Base-by-base conservation (phyloP, 1,140 invertebrate species). In the Sminthurides bifidus region DNA sequence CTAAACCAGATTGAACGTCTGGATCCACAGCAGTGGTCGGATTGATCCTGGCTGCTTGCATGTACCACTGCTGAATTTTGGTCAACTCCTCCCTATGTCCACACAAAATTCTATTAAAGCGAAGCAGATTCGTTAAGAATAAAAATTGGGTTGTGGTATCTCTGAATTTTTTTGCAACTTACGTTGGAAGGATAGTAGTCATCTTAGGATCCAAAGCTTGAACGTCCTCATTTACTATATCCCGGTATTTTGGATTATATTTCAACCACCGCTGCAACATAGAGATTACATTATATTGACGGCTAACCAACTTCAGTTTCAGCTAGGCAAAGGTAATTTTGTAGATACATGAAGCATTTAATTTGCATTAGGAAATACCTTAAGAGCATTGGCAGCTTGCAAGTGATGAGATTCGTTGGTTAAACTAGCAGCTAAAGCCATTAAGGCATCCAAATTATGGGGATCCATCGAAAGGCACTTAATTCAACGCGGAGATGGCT, bases 1-100 rank as follows among this genome's bases (percentile, higher is more conserved):
- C 94, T 6, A 98, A 73, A 44, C 90, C 92, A 75, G 87, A 87
- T 72, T 98, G 93, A 14, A 98, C 82, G 73, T 95, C 89, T n/a
- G 91, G 75, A 75, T 97, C 93, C 61, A 93, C 81, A 61, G 80
- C 72, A 21, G 72, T 70, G 21, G 72, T 70, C 2, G 86, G 84
- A 67, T 83, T 82, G 63, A 82, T 71, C 66, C 87, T 79, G 23
- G 89, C 92, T 21, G 92, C 92, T 72, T 81, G 78, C 57, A 97
- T 77, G 71, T 81, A 96, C 41, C 90, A 70, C 64, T 85, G 79
- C 70, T 85, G 82, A 1, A 96, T 81, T 63, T 81, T 73, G 44
- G 80, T 73, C 62, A 82, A 77, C 41, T 80, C 66, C 54, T 76
- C 72, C 24, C 79, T 83, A 60, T 35, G 15, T 8, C 19, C 14